Evolutionary conservation across 2,797 vertebrate species (phyloP).

Genomic region (Coregonus suidteri): DNA sequence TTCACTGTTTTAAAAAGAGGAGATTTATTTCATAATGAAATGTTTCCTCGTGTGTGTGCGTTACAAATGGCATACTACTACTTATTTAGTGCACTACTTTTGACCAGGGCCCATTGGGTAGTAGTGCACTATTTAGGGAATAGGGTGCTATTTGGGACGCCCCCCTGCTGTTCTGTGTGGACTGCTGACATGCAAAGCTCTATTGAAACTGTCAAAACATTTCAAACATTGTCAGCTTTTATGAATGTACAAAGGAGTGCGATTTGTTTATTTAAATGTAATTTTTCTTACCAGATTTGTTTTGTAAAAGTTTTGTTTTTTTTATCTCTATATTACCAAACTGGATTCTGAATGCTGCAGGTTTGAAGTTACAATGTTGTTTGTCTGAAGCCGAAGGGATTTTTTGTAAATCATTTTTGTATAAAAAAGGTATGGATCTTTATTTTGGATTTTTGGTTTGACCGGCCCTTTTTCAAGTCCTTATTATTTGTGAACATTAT

Average conservation of each 20-base stretch:
- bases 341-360: conserved; percentile 77
- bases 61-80: not conserved
- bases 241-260: conserved; percentile 83
- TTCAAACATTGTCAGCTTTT: conserved; percentile 61
- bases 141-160: not conserved
- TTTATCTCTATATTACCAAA: conserved; percentile 69
- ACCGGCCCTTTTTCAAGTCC: conserved; percentile 60
- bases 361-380: conserved; percentile 49
- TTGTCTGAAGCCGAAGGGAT: conserved; percentile 74
- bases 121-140: not conserved
- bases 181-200: conserved; percentile 71
- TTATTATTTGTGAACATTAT: conserved; percentile 59
- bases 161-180: conserved; percentile 49
- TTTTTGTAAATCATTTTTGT: conserved; percentile 63
- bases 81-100: not conserved
- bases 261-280: conserved; percentile 79
- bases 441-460: conserved; percentile 65
- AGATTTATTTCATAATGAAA: conserved; percentile 77
- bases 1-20: conserved; percentile 71
- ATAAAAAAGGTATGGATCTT: conserved; percentile 59
- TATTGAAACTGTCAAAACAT: conserved; percentile 41
- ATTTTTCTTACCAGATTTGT: conserved; percentile 67
- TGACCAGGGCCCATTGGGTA: not conserved
- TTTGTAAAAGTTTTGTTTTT: conserved; percentile 74
- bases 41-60: conserved; percentile 42